Evolutionary conservation across 2,888 invertebrate genomes (phyloP), one percentile per base, ranked within the genome.

Genomic region (Drosophila neonasuta): DNA sequence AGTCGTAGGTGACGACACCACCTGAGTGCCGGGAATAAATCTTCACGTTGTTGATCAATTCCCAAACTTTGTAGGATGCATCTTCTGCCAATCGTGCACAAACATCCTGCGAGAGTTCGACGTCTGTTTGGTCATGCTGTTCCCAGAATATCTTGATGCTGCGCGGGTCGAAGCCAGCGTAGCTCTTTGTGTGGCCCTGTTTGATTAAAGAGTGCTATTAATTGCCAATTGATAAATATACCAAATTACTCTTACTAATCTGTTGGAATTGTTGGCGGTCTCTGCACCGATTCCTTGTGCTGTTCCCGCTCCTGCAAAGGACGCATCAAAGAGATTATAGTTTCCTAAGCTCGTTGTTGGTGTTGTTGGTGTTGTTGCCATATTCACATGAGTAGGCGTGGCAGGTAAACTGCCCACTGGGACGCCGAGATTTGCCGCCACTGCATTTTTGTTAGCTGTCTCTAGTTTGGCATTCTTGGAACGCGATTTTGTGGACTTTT

Each of bases 101-200:
- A 4, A 91, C 88, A 29, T 91, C 91, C 13, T 86, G 78, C 0
- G 88, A 83, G 5, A 91, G 68, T 36, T 90, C 91, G 6, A 88
- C 88, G 67, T 90, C 91, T 36, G 88, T 90, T 59, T 90, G 89
- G 46, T 91, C 90, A 67, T 90, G 88, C 68, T 91, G 91, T 61
- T 91, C 91, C 91, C 91, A 91, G 44, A 91, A 89, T 8, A 90
- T 89, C 73, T 91, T 90, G 0, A 91, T 88, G 13, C 88, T 88
- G 36, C 90, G 87, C 1, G 90, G 80, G 34, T 89, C 89, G 45
- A 91, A 86, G 3, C 90, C 91, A 0, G 88, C 89, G 67, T 90
- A 90, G 20, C 72, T 87, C 48, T 87, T 88, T 36, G 87, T 87
- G 46, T 89, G 84, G 34, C 75, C 74, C 89, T 90, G 51, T 1